A percentile compares a stretch with the other conserved stretches of the same genome.
These are phyloP conservation scores for Atherinomorus stipes DNA, from an alignment of 2,113 vertebrate genomes.

Conservation along the genomic window DNA sequence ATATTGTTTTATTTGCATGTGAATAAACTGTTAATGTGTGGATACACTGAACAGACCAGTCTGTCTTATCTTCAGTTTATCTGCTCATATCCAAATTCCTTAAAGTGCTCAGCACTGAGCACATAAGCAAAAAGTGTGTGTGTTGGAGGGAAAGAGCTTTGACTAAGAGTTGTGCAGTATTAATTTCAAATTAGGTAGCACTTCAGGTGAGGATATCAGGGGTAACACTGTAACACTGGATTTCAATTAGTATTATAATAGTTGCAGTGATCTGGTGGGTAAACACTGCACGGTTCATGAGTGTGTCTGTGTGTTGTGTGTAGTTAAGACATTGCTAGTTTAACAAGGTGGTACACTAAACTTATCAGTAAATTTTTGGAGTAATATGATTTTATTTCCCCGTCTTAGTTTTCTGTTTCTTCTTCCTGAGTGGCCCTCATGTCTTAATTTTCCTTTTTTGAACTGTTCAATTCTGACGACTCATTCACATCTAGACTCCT, in stretches of 20 bases:
- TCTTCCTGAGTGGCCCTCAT: not conserved
- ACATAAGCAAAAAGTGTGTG: slow-evolving; percentile 35
- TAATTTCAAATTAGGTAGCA: slow-evolving; percentile 49
- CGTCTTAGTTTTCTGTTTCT: not conserved
- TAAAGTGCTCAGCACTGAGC: slow-evolving; percentile 30
- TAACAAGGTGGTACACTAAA: slow-evolving; percentile 63
- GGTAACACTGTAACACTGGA: slow-evolving; percentile 29
- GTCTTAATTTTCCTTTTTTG: not conserved
- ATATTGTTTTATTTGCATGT: slow-evolving; percentile 5
- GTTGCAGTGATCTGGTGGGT: slow-evolving; percentile 43
- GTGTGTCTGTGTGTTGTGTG: slow-evolving; percentile 12
- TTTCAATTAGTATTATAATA: slow-evolving; percentile 55
- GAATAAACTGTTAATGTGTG: slow-evolving; percentile 11
- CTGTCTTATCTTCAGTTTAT: slow-evolving; percentile 33
- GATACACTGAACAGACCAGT: slow-evolving; percentile 25
- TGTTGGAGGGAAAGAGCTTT: slow-evolving; percentile 24
- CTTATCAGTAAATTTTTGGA: slow-evolving; percentile 41
- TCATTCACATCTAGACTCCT: no score
- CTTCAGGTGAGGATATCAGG: slow-evolving; percentile 49
- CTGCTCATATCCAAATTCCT: slow-evolving; percentile 45
- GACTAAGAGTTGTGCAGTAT: slow-evolving; percentile 54
- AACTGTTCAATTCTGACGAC: no score
- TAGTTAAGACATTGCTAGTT: slow-evolving; percentile 58
- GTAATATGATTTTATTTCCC: slow-evolving; percentile 8
- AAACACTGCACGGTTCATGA: slow-evolving; percentile 3